These are phyloP conservation scores for Siniperca undulata DNA, from an alignment of 2,797 vertebrate species.

Conservation along the genomic window DNA sequence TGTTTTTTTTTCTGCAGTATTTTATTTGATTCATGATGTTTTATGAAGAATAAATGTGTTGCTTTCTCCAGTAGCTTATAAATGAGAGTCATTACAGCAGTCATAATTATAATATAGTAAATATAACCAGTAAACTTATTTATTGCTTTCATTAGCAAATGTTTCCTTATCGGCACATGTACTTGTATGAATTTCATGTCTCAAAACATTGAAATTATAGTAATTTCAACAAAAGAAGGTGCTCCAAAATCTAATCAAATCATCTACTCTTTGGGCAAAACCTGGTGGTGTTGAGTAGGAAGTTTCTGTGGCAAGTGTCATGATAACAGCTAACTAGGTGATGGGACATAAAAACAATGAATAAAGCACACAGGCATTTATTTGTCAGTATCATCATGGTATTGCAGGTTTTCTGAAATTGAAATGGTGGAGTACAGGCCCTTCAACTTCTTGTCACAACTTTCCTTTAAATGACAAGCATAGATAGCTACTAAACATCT, in stretches of 20 bases:
- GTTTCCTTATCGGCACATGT: not conserved
- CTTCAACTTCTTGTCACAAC: not conserved
- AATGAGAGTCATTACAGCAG: not conserved
- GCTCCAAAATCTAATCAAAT: not conserved
- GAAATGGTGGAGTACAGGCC: not conserved
- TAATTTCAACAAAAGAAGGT: not conserved
- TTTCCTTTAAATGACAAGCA: not conserved
- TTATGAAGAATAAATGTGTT: not conserved
- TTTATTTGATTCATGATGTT: conserved; percentile 20
- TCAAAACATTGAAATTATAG: not conserved
- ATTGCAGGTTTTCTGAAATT: not conserved
- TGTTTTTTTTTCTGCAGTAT: not conserved
- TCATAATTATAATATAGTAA: not conserved
- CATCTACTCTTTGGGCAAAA: not conserved
- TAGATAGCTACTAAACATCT: not conserved
- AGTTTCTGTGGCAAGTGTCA: not conserved
- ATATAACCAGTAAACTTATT: not conserved
- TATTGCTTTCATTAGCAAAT: not conserved
- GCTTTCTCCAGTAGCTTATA: not conserved
- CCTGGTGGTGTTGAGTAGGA: not conserved
- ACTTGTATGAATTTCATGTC: too few relatives aligned
- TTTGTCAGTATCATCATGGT: not conserved
- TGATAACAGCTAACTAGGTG: not conserved
- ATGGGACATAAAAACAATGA: too few relatives aligned
- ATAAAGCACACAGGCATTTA: not conserved